A percentile compares a stretch with the other conserved stretches of the same genome.
Conservation (phyloP, 2,797 vertebrate genomes). For the Cercopithecus diana region DNA sequence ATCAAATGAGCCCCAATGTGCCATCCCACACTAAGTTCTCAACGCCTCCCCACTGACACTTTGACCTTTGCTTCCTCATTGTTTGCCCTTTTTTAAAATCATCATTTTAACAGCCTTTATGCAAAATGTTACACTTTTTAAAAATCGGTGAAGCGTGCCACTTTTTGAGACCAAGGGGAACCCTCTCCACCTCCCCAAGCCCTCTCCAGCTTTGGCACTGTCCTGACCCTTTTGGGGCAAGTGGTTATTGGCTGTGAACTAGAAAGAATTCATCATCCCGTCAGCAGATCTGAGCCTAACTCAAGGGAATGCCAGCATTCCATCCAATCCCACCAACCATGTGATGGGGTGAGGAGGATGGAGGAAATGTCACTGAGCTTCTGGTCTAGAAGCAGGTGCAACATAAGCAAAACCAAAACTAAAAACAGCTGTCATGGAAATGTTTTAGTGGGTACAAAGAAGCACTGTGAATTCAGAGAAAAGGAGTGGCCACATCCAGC, state of each 20-base stretch:
- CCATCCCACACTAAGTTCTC: neutral
- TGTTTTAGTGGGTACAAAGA: neutral
- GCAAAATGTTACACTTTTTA: neutral
- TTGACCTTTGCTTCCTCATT: neutral
- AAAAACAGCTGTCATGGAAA: neutral
- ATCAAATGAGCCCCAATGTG: neutral
- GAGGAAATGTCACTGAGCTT: neutral
- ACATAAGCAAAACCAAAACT: neutral
- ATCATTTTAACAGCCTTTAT: neutral
- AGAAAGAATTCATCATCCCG: neutral
- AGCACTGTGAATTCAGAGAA: neutral
- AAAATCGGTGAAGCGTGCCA: neutral
- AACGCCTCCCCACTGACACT: neutral
- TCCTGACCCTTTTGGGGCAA: neutral
- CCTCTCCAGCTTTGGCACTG: neutral
- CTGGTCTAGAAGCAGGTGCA: neutral
- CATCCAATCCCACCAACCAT: neutral
- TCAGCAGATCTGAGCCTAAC: neutral
- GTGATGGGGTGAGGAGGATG: neutral
- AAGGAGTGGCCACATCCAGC: neutral
- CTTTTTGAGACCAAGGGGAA: neutral
- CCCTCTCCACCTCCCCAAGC: accelerated
- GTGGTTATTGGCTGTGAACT: neutral
- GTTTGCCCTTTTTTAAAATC: neutral
- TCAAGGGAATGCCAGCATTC: neutral